Conservation (phyloP, 2,113 vertebrate genomes). For the Ivindomyrus marchei region DNA sequence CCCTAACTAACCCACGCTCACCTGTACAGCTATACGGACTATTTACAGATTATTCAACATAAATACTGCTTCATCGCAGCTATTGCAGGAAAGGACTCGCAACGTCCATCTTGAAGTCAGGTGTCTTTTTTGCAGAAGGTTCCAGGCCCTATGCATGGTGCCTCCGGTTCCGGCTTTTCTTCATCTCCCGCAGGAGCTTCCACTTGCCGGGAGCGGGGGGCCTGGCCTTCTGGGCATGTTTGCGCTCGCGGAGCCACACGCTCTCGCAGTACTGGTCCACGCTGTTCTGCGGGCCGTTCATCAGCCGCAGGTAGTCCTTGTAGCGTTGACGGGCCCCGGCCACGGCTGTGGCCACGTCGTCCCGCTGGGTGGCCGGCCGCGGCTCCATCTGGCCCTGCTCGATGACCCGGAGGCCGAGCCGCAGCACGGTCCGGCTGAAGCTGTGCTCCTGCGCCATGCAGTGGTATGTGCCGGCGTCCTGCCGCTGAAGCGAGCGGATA, state of each 20-base stretch:
- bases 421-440: constrained; percentile 78
- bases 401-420: constrained; percentile 76
- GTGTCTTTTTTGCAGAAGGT: not conserved
- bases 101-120: not conserved
- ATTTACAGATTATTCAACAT: constrained; percentile 66
- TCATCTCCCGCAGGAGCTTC: constrained; percentile 93
- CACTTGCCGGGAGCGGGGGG: constrained; percentile 71
- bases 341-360: constrained; percentile 44
- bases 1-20: constrained; percentile 38
- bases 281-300: constrained; percentile 76
- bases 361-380: constrained; percentile 60
- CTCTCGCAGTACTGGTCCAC: constrained; percentile 94
- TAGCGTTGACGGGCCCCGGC: constrained; percentile 65
- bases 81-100: not conserved
- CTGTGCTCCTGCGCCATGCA: constrained; percentile 88
- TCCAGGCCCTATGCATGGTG: constrained; percentile 56
- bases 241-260: constrained; percentile 83
- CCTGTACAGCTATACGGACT: constrained; percentile 59
- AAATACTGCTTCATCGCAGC: constrained; percentile 42
- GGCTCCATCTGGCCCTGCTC: constrained; percentile 74
- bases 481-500: constrained; percentile 77
- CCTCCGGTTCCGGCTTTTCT: constrained; percentile 86
- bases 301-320: constrained; percentile 86
- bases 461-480: constrained; percentile 76
- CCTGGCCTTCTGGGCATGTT: constrained; percentile 65